Evolutionary conservation across 1,140 invertebrate genomes (phyloP).

Genomic region (Macrocentrus cingulum): DNA sequence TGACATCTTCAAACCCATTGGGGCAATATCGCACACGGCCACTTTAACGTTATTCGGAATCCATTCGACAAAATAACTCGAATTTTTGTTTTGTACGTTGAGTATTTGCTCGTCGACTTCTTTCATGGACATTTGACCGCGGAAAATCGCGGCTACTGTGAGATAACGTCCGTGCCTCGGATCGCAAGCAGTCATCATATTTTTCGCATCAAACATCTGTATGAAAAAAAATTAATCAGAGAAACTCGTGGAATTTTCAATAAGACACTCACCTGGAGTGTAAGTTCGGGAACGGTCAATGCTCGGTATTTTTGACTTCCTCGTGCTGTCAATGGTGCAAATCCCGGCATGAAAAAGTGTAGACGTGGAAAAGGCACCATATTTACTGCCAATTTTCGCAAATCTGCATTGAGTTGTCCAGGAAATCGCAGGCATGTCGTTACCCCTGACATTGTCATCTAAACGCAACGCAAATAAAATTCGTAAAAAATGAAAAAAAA

Average conservation of each 20-base stretch:
- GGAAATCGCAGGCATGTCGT: slow-evolving; percentile 74
- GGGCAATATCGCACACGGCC: slow-evolving; percentile 75
- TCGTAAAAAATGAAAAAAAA: slow-evolving; percentile 61
- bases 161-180: slow-evolving; percentile 67
- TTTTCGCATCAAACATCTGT: slow-evolving; percentile 72
- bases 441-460: slow-evolving; percentile 54
- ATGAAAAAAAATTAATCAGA: slow-evolving; percentile 4
- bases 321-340: slow-evolving; percentile 75
- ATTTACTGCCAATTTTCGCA: slow-evolving; percentile 84
- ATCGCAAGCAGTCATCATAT: slow-evolving; percentile 74
- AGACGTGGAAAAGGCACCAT: slow-evolving; percentile 89
- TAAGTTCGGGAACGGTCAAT: slow-evolving; percentile 72
- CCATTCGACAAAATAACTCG: slow-evolving; percentile 82
- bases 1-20: slow-evolving; percentile 71
- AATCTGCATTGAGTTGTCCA: slow-evolving; percentile 82
- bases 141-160: slow-evolving; percentile 74
- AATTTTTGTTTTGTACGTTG: slow-evolving; percentile 83
- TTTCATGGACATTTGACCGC: slow-evolving; percentile 76
- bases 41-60: slow-evolving; percentile 78
- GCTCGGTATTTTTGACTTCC: slow-evolving; percentile 72
- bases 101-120: slow-evolving; percentile 72
- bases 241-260: not conserved
- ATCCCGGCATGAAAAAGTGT: slow-evolving; percentile 78
- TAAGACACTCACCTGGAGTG: slow-evolving; percentile 58
- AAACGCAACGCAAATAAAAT: slow-evolving; percentile 5